Percentiles rank a stretch among this genome's conserved stretches.
Conservation (phyloP, 1,140 invertebrate species). For the Alviniconcha marisindica region DNA sequence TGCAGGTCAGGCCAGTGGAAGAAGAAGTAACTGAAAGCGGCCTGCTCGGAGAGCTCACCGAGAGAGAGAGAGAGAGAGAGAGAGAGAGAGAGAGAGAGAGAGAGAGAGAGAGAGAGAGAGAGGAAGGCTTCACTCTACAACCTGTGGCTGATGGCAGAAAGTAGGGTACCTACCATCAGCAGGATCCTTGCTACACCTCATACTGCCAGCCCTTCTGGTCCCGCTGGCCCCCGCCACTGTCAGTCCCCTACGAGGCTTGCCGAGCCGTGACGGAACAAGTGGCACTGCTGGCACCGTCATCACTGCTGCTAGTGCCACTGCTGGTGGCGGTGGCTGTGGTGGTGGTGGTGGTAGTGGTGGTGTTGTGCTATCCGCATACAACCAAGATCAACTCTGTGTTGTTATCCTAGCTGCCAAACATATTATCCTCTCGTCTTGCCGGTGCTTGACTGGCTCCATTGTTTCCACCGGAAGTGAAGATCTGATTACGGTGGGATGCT, state of each 20-base stretch:
- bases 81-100: neutral
- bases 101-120: too few relatives aligned
- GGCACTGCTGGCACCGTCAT: neutral
- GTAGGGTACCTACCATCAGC: too few relatives aligned
- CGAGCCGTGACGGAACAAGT: slow-evolving; percentile 9
- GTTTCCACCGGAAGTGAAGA: neutral
- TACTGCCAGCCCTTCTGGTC: too few relatives aligned
- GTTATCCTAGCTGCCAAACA: neutral
- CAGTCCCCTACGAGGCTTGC: neutral
- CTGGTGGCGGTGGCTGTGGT: neutral
- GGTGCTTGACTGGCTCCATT: neutral
- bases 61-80: neutral
- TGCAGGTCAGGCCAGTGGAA: slow-evolving; percentile 19
- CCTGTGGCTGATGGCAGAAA: neutral
- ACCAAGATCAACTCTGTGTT: neutral
- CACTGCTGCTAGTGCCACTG: neutral
- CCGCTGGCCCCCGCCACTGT: too few relatives aligned
- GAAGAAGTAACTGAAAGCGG: neutral
- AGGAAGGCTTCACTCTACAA: neutral
- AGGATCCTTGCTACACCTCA: too few relatives aligned
- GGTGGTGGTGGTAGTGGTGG: neutral
- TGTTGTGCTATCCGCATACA: neutral
- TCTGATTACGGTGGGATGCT: too few relatives aligned
- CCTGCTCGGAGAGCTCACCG: neutral
- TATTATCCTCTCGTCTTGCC: neutral